These are phyloP conservation scores for Uloborus plumipes DNA, from an alignment of 2,888 invertebrate species.

Conservation along the genomic window DNA sequence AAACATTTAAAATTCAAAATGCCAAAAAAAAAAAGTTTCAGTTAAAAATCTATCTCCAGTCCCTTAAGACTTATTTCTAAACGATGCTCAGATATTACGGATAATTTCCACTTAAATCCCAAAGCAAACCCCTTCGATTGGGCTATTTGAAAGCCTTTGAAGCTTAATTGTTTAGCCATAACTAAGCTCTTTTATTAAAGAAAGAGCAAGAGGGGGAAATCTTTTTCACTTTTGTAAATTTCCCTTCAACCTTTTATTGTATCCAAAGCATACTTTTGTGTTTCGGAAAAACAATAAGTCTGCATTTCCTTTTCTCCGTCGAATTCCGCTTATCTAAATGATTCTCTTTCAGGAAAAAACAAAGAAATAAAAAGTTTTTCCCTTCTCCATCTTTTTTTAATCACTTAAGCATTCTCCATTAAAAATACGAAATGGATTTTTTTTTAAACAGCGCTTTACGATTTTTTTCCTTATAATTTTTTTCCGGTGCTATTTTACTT, in stretches of 20 bases:
- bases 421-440: constrained; percentile 54
- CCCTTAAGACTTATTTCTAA: too few species aligned
- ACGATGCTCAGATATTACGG: too few species aligned
- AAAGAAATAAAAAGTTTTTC: background rate
- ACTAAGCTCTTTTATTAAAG: constrained; percentile 14
- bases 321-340: constrained; percentile 46
- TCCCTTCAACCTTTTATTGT: constrained; percentile 23
- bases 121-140: too few species aligned
- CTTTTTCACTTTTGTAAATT: constrained; percentile 3
- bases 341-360: constrained; percentile 17
- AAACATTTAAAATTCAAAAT: too few species aligned
- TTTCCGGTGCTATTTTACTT: constrained; percentile 46
- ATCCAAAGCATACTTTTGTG: constrained; percentile 33
- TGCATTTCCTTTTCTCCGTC: constrained; percentile 29
- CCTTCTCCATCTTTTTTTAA: constrained; percentile 34
- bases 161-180: constrained; percentile 38
- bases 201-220: background rate
- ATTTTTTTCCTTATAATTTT: background rate
- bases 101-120: too few species aligned
- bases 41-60: too few species aligned
- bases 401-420: constrained; percentile 57
- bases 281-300: constrained; percentile 42
- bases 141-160: constrained; percentile 20
- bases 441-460: constrained; percentile 41
- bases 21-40: too few species aligned